phyloP scores from a whole-genome alignment of 2,797 vertebrate genomes.

The Buceros bicornis region DNA sequence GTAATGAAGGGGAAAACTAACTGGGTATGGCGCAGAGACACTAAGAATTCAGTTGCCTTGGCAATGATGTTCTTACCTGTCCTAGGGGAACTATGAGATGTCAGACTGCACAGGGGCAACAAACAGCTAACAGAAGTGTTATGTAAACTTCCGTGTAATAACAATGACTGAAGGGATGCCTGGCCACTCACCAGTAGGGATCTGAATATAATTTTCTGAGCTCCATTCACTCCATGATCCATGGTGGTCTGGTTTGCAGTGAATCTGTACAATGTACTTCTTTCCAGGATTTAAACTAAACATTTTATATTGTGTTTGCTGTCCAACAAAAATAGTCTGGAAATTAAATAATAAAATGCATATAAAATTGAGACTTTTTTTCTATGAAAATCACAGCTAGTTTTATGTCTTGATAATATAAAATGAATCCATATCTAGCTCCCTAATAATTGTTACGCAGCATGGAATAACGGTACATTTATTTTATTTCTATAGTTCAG shows the following conservation, averaged over 20 bases:
- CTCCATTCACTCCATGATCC: conserved; percentile 92
- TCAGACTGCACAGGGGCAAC: background rate
- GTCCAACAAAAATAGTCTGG: conserved; percentile 85
- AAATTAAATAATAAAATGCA: background rate
- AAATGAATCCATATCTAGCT: background rate
- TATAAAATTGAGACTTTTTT: background rate
- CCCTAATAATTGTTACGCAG: background rate
- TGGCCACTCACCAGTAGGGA: conserved; percentile 87
- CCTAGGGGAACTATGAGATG: background rate
- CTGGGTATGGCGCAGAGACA: background rate
- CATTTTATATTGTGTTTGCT: conserved; percentile 87
- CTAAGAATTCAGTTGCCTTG: background rate
- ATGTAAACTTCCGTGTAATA: background rate
- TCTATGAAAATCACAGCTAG: background rate
- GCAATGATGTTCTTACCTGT: background rate
- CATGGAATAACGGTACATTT: background rate
- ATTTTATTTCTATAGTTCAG: background rate
- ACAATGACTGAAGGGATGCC: background rate
- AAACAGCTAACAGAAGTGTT: background rate
- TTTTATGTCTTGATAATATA: background rate
- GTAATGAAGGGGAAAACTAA: background rate
- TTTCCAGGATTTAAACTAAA: conserved; percentile 85
- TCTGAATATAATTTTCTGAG: conserved; percentile 75
- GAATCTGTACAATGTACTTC: conserved; percentile 87
- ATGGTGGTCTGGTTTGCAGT: conserved; percentile 86